Base-by-base conservation (phyloP, 2,113 vertebrate genomes). In the Aplodontia rufa region DNA sequence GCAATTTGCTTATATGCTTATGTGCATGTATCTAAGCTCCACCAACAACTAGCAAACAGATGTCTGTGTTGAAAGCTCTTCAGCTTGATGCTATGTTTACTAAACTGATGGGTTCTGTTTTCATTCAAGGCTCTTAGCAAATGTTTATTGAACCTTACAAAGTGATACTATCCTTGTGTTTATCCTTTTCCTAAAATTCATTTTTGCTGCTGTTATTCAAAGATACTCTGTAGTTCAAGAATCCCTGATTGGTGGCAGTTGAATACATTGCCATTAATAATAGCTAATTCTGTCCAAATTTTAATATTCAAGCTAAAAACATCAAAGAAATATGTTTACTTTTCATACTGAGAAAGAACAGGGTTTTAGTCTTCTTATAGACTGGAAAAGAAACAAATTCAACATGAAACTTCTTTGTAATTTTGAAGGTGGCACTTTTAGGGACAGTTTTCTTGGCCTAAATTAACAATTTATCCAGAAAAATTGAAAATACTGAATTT, bases 141-240 rank as follows among this genome's bases (percentile, higher is more conserved):
- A 82, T 94, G 64, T 94, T 96, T 94, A 91, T 35, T 97, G 95
- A 95, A 82, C 13, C 10, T 91, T 74, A 89, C 20, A 82, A 68
- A 86, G 24, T 64, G 49, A 89, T 86, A 42, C 8, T 86, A 9
- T 58, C 40, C 30, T 92, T 81, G 11, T 82, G 60, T 91, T 96
- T 83, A 79, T 93, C 89, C 40, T 89, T 93, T 66, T 79, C 68
- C 5, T 66, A 68, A 91, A 45, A 97, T 83, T 85, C 68, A 68
- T 88, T 95, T 95, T 81, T 94, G n/a, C 42, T 94, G n/a, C 42
- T 90, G 74, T 84, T 91, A 20, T 95, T 95, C 68, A 66, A 91
- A 96, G 22, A 91, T 1, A 3, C 58, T 80, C 95, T 82, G 49
- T 66, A 84, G 45, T 89, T 90, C 7, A 69, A 91, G 74, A 93